Evolutionary conservation across 2,797 vertebrate genomes (phyloP), one percentile per base, ranked within the genome.

Genomic region (Odontamblyopus rebecca): DNA sequence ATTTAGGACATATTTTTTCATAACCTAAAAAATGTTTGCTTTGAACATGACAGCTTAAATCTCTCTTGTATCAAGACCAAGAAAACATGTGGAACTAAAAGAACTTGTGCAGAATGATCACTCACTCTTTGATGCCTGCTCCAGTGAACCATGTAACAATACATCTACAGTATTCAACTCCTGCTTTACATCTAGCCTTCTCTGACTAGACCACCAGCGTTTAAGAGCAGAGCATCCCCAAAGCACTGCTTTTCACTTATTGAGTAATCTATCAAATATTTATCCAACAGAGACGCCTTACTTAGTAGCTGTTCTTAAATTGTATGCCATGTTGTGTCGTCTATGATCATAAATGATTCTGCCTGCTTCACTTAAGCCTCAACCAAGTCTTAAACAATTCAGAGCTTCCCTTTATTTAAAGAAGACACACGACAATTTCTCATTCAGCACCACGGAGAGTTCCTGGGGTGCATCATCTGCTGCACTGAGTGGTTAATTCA

Each of bases 201-300:
- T 30, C 69, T 29, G 64, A 68, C 53, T 29, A 71, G 35, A 77
- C 74, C 69, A 74, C 81, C 69, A 73, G 67, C 61, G 32, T 79
- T 77, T 38, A 67, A 67, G 73, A 51, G 66, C 59, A 74, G 64
- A 6, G 61, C 74, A 66, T 72, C 75, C 67, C 74, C 74, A 78
- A 69, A 77, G 82, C 71, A 65, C 54, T 73, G 74, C 78, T 81
- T 82, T 79, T 86, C 78, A 75, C 82, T 88, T 86, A 85, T 89
- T 87, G 82, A 89, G 79, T 66, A 75, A 88, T 87, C 64, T 67
- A 82, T 91, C 79, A 86, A 88, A 86, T 85, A 86, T 90, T 89
- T 82, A 86, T 83, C 70, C 67, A 73, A 87, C 79, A 78, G 73
- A 16, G 69, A 38, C 2, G 12, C 0, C 30, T 41, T 78, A 38